phyloP scores from a whole-genome alignment of 2,113 vertebrate species.

The Poeciliopsis turrubarensis region DNA sequence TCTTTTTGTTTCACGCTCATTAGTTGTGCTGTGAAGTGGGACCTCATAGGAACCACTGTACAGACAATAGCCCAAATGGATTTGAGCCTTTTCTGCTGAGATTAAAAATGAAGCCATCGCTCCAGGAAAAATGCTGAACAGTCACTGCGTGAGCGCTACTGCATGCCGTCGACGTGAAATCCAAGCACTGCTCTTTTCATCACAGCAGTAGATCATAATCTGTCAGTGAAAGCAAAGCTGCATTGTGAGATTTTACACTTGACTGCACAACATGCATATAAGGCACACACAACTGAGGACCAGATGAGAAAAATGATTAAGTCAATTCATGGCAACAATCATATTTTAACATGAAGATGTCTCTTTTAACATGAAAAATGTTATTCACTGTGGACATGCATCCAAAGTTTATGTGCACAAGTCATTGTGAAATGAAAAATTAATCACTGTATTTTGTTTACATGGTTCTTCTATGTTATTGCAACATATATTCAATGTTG shows the following conservation, averaged over 20 bases:
- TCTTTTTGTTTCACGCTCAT: conserved; percentile 20
- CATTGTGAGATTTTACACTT: conserved; percentile 39
- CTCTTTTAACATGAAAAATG: not conserved
- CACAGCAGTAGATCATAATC: conserved; percentile 61
- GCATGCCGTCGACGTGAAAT: conserved; percentile 53
- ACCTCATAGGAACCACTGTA: conserved; percentile 22
- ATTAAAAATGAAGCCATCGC: conserved; percentile 56
- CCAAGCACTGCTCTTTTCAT: conserved; percentile 62
- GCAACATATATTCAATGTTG: not conserved
- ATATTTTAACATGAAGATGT: conserved; percentile 21
- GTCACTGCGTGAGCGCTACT: conserved; percentile 44
- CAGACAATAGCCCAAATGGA: conserved; percentile 42
- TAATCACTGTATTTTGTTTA: not conserved
- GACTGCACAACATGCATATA: conserved; percentile 55
- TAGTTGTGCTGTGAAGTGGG: conserved; percentile 10
- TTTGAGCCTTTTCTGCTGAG: conserved; percentile 47
- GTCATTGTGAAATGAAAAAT: not conserved
- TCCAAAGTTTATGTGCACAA: not conserved
- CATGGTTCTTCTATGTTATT: not conserved
- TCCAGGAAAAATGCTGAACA: conserved; percentile 55
- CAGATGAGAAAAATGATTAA: not conserved
- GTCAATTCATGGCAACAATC: conserved; percentile 18
- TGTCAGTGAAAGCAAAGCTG: conserved; percentile 48
- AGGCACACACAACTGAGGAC: conserved; percentile 22
- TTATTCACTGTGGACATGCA: not conserved